Conservation (phyloP, 2,797 vertebrate genomes). For the Rhabdomys pumilio region DNA sequence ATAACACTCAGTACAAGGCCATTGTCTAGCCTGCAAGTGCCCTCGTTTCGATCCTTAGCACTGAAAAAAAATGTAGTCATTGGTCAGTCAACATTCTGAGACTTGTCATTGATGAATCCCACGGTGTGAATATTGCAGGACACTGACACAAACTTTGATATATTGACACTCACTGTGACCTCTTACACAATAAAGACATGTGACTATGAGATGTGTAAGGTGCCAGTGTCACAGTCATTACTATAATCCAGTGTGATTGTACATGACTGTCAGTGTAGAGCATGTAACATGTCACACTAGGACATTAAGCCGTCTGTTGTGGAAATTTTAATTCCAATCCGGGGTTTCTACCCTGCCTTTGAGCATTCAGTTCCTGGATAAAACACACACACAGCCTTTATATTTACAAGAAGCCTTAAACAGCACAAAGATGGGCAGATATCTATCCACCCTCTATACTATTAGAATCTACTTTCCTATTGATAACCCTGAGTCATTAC, state of each 20-base stretch:
- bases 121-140: not conserved
- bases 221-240: not conserved
- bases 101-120: not conserved
- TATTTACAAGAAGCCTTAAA: too few species aligned
- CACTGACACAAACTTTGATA: not conserved
- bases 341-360: not conserved
- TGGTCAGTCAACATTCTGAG: not conserved
- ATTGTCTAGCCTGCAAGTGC: not conserved
- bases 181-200: not conserved
- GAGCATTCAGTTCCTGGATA: not conserved
- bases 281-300: not conserved
- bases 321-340: not conserved
- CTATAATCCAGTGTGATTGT: not conserved
- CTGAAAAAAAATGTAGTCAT: not conserved
- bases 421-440: not conserved
- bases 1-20: not conserved
- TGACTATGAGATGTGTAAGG: not conserved
- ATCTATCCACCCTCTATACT: not conserved
- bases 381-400: not conserved
- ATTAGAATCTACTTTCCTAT: not conserved
- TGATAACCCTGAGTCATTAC: not conserved
- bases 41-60: not conserved
- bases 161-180: not conserved
- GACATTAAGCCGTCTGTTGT: not conserved
- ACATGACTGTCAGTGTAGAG: not conserved